Conservation (phyloP, 2,888 invertebrate species). For the Octonoba sinensis region DNA sequence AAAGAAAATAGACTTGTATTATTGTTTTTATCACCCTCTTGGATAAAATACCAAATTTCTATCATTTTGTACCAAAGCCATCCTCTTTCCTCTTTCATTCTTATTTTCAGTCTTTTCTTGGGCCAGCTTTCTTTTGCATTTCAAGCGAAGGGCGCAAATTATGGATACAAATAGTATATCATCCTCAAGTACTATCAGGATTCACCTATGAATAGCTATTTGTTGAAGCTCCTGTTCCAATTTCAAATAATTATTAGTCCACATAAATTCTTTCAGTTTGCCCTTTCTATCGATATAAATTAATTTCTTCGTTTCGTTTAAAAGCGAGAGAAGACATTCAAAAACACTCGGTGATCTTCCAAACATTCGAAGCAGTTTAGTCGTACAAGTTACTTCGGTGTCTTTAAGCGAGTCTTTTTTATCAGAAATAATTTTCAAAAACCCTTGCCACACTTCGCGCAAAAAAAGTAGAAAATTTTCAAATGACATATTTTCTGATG, state of each 20-base stretch:
- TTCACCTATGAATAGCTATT: no score
- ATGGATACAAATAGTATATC: no score
- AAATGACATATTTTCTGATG: constrained; percentile 20
- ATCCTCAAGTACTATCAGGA: no score
- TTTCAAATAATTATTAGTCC: constrained; percentile 4
- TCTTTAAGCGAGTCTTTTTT: neutral
- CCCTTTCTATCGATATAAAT: constrained; percentile 26
- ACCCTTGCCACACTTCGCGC: constrained; percentile 16
- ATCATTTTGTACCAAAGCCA: no score
- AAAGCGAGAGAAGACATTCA: constrained; percentile 11
- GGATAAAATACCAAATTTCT: no score
- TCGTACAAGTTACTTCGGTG: neutral
- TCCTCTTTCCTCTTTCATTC: no score
- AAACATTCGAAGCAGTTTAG: neutral
- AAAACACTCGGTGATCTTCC: neutral
- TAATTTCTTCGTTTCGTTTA: constrained; percentile 37
- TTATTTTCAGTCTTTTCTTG: no score
- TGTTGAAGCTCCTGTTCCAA: constrained; percentile 16
- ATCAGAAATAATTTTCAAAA: neutral
- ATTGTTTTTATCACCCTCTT: no score
- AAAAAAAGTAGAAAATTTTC: constrained; percentile 30
- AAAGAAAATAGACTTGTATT: no score
- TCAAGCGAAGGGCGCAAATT: no score
- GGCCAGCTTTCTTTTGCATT: no score
- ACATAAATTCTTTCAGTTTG: constrained; percentile 21